Conservation (phyloP, 2,888 invertebrate species). For the Rhagonycha lutea region DNA sequence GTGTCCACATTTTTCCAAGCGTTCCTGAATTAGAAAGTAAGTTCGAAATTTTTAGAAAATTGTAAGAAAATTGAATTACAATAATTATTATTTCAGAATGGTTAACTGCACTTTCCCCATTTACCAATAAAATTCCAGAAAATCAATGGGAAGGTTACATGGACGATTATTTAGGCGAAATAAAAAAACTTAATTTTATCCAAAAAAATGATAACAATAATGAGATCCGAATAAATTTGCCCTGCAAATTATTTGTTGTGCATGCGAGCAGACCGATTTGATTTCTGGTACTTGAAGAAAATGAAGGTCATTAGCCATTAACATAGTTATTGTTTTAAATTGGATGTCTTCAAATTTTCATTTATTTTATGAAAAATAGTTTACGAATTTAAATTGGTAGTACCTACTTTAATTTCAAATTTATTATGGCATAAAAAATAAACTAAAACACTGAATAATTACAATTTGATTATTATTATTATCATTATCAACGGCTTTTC, state of each 20-base stretch:
- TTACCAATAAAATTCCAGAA: conserved; percentile 64
- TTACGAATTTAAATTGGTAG: no score
- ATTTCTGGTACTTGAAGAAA: neutral
- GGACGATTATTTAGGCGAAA: conserved; percentile 62
- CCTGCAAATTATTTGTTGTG: conserved; percentile 37
- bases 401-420: no score
- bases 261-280: conserved; percentile 31
- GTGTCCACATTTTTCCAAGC: conserved; percentile 60
- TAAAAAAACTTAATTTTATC: conserved; percentile 55
- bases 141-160: conserved; percentile 64
- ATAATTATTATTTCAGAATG: conserved; percentile 60
- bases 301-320: neutral
- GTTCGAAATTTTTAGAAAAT: conserved; percentile 16
- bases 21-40: conserved; percentile 47
- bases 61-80: neutral
- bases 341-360: no score
- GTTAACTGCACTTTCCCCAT: conserved; percentile 72
- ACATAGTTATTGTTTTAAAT: no score
- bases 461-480: no score
- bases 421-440: no score
- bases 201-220: conserved; percentile 54
- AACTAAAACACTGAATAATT: no score
- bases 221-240: conserved; percentile 43
- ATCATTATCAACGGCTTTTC: no score
- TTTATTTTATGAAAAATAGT: no score